Evolutionary conservation across 2,888 invertebrate genomes (phyloP).

Genomic region (Nasonovia ribisnigri): DNA sequence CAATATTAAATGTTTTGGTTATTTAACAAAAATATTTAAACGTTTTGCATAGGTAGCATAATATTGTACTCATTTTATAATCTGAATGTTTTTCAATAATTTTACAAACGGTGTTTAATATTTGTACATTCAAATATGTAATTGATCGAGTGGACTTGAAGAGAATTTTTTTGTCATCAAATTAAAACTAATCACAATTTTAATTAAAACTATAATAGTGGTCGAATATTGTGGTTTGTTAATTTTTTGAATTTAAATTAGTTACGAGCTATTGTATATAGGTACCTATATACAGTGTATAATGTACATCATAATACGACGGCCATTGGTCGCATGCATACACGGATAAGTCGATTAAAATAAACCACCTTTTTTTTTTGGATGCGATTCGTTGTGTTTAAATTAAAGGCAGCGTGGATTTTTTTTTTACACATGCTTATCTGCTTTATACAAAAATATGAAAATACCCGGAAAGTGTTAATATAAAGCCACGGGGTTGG

Average conservation of each 20-base stretch:
- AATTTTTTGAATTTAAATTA: neutral
- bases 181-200: neutral
- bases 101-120: neutral
- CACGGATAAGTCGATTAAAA: neutral
- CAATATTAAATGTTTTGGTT: neutral
- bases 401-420: neutral
- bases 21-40: neutral
- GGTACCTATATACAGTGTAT: too few species aligned
- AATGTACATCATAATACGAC: neutral
- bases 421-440: neutral
- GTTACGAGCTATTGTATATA: neutral
- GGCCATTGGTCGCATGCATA: neutral
- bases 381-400: neutral
- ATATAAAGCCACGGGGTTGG: neutral
- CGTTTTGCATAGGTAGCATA: neutral
- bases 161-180: neutral
- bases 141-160: neutral
- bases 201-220: neutral
- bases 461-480: neutral
- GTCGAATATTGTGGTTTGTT: neutral
- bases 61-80: neutral
- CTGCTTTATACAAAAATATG: slow-evolving; percentile 7
- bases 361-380: neutral
- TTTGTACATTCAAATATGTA: neutral
- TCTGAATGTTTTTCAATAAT: neutral